Evolutionary conservation across 2,888 invertebrate species (phyloP).

Genomic region (Cephus sareptanus): DNA sequence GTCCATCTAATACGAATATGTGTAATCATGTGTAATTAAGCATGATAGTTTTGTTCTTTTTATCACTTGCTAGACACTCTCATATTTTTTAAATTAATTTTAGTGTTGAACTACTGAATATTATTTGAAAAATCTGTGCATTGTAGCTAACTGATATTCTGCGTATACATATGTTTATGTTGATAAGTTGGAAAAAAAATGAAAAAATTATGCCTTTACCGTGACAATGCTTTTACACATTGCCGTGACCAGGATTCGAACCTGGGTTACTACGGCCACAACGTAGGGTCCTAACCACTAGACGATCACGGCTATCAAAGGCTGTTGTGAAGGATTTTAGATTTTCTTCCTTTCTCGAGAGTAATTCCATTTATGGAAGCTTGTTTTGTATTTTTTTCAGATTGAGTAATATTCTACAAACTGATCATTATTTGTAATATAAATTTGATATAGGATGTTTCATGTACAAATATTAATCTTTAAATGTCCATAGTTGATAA

Average conservation of each 20-base stretch:
- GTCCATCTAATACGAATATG: not conserved
- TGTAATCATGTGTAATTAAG: not conserved
- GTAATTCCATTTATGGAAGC: not conserved
- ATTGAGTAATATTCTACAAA: not conserved
- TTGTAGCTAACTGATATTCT: too few relatives aligned
- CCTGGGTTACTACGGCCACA: conserved; percentile 84
- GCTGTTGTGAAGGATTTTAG: not conserved
- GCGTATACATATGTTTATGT: not conserved
- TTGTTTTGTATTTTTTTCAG: not conserved
- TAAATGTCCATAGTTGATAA: not conserved
- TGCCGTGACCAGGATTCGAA: conserved; percentile 82
- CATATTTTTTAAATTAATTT: not conserved
- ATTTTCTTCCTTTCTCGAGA: not conserved
- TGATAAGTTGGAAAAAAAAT: not conserved
- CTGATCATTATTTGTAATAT: not conserved
- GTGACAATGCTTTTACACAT: conserved; percentile 21
- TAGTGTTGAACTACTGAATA: not conserved
- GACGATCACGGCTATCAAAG: conserved; percentile 74
- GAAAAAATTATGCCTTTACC: conserved; percentile 12
- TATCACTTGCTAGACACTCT: not conserved
- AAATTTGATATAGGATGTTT: not conserved
- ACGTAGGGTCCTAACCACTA: conserved; percentile 82
- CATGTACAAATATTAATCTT: not conserved
- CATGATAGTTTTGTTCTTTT: not conserved
- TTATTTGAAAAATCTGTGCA: too few relatives aligned